Evolutionary conservation across 2,888 invertebrate genomes (phyloP), one percentile per base, ranked within the genome.

Genomic region (Margaritifera margaritifera): DNA sequence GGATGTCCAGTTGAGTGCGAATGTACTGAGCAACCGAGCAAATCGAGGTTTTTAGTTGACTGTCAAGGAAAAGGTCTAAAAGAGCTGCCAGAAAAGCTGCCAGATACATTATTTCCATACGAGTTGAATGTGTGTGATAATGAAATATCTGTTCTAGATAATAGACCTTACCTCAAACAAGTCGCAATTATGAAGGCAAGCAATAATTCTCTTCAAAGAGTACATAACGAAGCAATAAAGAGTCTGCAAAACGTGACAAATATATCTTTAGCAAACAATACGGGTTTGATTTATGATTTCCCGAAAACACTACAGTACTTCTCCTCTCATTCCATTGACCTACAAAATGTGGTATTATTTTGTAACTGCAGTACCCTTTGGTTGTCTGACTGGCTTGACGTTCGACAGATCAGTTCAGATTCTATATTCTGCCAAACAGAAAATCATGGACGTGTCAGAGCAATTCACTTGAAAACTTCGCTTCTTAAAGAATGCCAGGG

Each of bases 361-460:
- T 67, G 62, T 25, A 20, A 51, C 6, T 67, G 67, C n/a, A 20
- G 57, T 2, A 15, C 31, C 50, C 2, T n/a, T 20, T 67, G 67
- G 67, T 15, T 62, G 3, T 56, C 51, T n/a, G 57, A 62, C 2
- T 67, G 67, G 67, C 22, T 57, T 20, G 20, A 27, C 0, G 11
- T 42, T 42, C 56, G 27, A 18, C 19, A 50, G 8, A 8, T 4
- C 11, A 19, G 8, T 3, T 8, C n/a, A 42, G 42, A 24, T 65
- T 58, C 42, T 59, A 65, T 58, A 20, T 8, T 53, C 52, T 53
- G 4, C 5, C 18, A 25, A 22, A 24, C n/a, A 31, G 25, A 18
- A 24, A 24, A 22, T 62, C 20, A 19, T n/a, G 50, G 51, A 20
- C n/a, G 8, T 1, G 51, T 62, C 18, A 22, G 18, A 42, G 42